phyloP scores from a whole-genome alignment of 37 sponge, comb jelly and placozoan species.

The Tethya wilhelma region DNA sequence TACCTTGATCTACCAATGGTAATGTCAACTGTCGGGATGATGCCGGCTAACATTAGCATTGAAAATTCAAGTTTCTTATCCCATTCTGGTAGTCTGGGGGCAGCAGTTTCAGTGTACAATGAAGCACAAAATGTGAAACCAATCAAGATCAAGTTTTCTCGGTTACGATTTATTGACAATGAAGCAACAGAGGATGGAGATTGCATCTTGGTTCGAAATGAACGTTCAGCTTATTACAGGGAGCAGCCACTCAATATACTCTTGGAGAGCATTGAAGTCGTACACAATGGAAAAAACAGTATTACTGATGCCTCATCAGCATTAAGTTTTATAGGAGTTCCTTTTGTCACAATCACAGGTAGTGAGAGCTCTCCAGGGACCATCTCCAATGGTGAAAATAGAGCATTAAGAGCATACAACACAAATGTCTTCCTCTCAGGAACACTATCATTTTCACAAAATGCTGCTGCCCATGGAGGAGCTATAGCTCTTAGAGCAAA shows the following conservation, averaged over 20 bases:
- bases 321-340: neutral
- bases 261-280: neutral
- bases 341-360: neutral
- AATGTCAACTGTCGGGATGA: neutral
- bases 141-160: neutral
- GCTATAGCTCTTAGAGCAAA: neutral
- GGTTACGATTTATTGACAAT: neutral
- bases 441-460: neutral
- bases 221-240: neutral
- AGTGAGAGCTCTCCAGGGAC: neutral
- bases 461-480: neutral
- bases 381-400: neutral
- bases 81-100: neutral
- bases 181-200: neutral
- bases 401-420: neutral
- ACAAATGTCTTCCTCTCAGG: neutral
- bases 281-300: neutral
- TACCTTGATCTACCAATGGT: neutral
- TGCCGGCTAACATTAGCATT: neutral
- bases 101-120: neutral
- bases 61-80: neutral
- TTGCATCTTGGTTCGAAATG: neutral
- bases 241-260: neutral
- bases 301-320: neutral
- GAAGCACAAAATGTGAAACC: neutral